These are phyloP conservation scores for Dromococcyx pavoninus DNA, from an alignment of 2,797 vertebrate species.

Conservation along the genomic window DNA sequence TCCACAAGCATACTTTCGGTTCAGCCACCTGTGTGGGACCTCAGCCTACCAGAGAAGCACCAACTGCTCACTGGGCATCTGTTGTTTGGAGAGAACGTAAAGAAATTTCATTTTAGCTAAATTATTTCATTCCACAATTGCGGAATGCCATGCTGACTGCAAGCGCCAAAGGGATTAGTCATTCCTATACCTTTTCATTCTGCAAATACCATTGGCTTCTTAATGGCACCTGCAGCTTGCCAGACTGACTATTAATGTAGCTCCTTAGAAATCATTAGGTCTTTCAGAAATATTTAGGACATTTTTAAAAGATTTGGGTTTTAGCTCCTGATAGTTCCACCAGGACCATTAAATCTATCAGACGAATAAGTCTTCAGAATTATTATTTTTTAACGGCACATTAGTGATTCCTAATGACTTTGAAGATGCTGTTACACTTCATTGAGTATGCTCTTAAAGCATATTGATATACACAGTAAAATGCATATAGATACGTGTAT, in stretches of 20 bases:
- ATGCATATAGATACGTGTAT: background rate
- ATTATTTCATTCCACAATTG: background rate
- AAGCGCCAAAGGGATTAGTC: background rate
- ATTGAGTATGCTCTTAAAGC: conserved; percentile 3
- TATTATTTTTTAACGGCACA: conserved; percentile 49
- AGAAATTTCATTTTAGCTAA: background rate
- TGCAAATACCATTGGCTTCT: background rate
- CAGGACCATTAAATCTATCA: conserved; percentile 58
- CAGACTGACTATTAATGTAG: background rate
- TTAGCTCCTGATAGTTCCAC: conserved; percentile 52
- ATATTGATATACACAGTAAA: conserved; percentile 39
- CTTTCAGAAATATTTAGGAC: background rate
- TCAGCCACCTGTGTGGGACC: background rate
- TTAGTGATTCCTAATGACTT: conserved; percentile 54
- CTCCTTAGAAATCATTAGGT: background rate
- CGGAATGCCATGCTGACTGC: background rate
- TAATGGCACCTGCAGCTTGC: background rate
- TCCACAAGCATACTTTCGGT: accelerated
- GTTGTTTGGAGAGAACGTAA: accelerated
- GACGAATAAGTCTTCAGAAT: conserved; percentile 60
- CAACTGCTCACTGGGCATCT: background rate
- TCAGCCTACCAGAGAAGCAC: too few relatives aligned
- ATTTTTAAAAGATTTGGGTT: conserved; percentile 39
- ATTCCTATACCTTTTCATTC: background rate
- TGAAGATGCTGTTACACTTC: background rate